A percentile compares a stretch with the other conserved stretches of the same genome.
phyloP scores from a whole-genome alignment of 2,797 vertebrate species.

The Eulemur rubriventer region DNA sequence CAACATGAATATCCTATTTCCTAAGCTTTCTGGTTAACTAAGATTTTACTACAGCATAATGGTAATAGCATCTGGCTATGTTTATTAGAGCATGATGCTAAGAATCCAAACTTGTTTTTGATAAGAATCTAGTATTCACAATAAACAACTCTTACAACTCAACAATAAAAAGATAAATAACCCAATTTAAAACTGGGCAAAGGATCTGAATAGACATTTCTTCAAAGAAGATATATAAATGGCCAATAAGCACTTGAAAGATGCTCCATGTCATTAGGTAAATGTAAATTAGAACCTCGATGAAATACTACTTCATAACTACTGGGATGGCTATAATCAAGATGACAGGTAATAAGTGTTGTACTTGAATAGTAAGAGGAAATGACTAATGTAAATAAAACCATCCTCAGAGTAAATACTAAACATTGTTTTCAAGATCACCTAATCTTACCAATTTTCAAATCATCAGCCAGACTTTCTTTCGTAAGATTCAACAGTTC shows the following conservation, averaged over 20 bases:
- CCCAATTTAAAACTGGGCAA: background rate
- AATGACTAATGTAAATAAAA: background rate
- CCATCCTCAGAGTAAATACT: background rate
- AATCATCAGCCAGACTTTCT: conserved; percentile 88
- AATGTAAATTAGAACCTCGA: background rate
- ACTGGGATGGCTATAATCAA: background rate
- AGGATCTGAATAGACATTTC: background rate
- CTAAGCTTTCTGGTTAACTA: conserved; percentile 5
- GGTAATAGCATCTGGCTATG: background rate
- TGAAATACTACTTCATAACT: background rate
- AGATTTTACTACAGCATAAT: background rate
- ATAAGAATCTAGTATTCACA: background rate
- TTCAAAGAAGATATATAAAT: background rate
- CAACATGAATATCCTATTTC: background rate
- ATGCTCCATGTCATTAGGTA: background rate
- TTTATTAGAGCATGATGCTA: background rate
- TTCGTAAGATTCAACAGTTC: conserved; percentile 90
- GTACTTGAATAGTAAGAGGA: background rate
- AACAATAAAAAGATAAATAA: background rate
- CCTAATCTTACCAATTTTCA: conserved; percentile 91
- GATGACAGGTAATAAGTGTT: background rate
- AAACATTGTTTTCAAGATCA: background rate
- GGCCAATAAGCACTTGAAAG: background rate
- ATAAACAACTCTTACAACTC: background rate
- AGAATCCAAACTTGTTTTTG: background rate